These are phyloP conservation scores for Smittia sp. DNA, from an alignment of 2,888 invertebrate species.

Conservation along the genomic window DNA sequence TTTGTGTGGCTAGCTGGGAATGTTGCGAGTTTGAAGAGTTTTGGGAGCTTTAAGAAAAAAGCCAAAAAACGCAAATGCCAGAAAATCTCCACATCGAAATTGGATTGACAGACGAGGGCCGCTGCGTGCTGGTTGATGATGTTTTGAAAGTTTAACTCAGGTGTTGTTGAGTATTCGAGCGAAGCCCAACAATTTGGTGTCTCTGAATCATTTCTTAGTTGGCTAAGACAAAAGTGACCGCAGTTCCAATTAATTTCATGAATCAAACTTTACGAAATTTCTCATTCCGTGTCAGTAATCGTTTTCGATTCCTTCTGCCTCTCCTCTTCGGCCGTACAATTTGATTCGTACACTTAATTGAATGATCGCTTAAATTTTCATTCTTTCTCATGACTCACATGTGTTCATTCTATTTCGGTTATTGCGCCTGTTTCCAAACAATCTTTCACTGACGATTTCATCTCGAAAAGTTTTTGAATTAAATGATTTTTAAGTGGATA, in stretches of 20 bases:
- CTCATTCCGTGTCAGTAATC: not conserved
- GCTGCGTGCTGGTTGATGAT: not conserved
- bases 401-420: not conserved
- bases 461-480: conserved; percentile 7
- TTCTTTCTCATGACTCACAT: not conserved
- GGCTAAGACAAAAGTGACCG: too few relatives aligned
- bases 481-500: conserved; percentile 39
- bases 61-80: conserved; percentile 35
- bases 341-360: conserved; percentile 11
- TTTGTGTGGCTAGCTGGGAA: conserved; percentile 2
- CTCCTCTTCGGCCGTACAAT: not conserved
- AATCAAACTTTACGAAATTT: not conserved
- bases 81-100: conserved; percentile 5
- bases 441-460: not conserved
- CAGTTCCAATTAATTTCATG: too few relatives aligned
- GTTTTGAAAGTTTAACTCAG: conserved; percentile 12
- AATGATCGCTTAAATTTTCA: not conserved
- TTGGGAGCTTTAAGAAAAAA: too few relatives aligned
- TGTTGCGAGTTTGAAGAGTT: not conserved
- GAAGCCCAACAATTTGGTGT: too few relatives aligned
- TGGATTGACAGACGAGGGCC: conserved; percentile 9
- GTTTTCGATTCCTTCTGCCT: not conserved
- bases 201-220: too few relatives aligned
- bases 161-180: not conserved
- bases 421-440: not conserved